phyloP scores from a whole-genome alignment of 1,140 invertebrate species.

The Lepidurus couesii region DNA sequence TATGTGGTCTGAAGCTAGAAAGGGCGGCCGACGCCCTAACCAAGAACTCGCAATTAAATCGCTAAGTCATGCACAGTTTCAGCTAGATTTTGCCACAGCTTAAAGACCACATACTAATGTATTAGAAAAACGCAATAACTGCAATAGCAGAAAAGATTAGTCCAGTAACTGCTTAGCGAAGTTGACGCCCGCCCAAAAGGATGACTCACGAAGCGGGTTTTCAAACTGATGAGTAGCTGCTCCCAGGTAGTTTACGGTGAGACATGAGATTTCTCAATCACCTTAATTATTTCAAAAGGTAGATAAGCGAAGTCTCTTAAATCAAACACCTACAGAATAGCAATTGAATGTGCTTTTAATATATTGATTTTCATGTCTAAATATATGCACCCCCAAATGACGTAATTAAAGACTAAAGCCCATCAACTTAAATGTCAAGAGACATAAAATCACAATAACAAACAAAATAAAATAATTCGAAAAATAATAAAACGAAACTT shows the following conservation, averaged over 20 bases:
- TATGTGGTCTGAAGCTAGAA: slow-evolving; percentile 15
- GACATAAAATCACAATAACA: too few relatives aligned
- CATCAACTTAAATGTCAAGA: too few relatives aligned
- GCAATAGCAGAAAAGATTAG: not conserved
- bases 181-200: not conserved
- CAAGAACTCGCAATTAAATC: not conserved
- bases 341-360: too few relatives aligned
- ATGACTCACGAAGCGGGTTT: slow-evolving; percentile 4
- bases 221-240: not conserved
- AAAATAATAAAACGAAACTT: not conserved
- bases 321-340: too few relatives aligned
- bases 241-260: not conserved
- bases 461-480: too few relatives aligned
- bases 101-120: not conserved
- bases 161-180: not conserved
- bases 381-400: too few relatives aligned
- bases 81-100: not conserved
- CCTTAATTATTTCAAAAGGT: too few relatives aligned
- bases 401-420: too few relatives aligned
- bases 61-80: not conserved
- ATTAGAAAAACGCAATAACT: not conserved
- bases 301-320: too few relatives aligned
- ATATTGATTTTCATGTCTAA: too few relatives aligned
- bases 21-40: slow-evolving; percentile 6
- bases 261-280: not conserved